Evolutionary conservation across 2,888 invertebrate genomes (phyloP), one percentile per base, ranked within the genome.

Genomic region (Leucozona laternaria): DNA sequence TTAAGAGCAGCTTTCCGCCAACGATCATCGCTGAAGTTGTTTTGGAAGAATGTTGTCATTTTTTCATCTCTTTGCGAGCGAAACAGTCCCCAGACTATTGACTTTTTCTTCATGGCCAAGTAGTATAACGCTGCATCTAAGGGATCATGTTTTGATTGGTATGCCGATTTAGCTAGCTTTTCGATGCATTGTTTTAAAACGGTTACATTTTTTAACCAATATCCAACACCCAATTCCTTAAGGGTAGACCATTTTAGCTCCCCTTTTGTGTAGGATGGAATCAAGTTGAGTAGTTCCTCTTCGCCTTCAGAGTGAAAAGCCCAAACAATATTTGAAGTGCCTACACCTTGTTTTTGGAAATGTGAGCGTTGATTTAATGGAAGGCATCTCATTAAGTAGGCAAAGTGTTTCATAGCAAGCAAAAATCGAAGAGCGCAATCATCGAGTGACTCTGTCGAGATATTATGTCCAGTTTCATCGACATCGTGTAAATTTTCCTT

Each of bases 291-390:
- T 75, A 99, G 93, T 91, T 99, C 99, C 90, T 98, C 98, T 91
- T 98, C 98, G 22, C 98, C 97, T 93, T 99, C 99, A 0, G 99
- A 99, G 92, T 99, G 99, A 93, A 98, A 99, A 0, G 99, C 99
- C 99, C 99, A 99, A 4, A 98, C 98, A 22, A 99, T 94, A 92
- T 98, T 98, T 89, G 98, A 96, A 11, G 96, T 96, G 43, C 96
- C 96, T 1, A 97, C 96, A 25, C 98, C 98, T 88, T 96, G 96
- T 72, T 96, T 96, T 90, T 98, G 97, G 88, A 98, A 95, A 75
- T 95, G 95, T 0, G 96, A 96, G 72, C 99, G 94, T 91, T 99
- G 98, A 0, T 96, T 96, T 11, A 98, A 93, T 0, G 99, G 98
- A 79, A 99, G 93, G 91, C 99, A 99, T 34, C 98, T 95, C 78